Evolutionary conservation across 2,797 vertebrate genomes (phyloP).

Genomic region (Siniperca scherzeri): DNA sequence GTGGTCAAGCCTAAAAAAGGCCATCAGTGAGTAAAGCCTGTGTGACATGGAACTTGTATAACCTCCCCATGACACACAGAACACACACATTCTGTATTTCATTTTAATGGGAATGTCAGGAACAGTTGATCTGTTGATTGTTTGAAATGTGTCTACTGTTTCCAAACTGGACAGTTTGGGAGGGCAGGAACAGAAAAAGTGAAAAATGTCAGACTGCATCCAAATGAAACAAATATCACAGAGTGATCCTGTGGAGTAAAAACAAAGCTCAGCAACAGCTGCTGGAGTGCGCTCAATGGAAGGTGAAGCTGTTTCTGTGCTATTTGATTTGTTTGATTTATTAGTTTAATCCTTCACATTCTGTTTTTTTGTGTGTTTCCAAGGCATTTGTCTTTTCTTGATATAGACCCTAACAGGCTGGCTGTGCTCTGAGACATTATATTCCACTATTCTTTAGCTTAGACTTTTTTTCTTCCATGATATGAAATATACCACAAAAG

Average conservation of each 20-base stretch:
- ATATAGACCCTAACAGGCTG: slow-evolving; percentile 6
- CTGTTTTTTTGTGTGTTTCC: slow-evolving; percentile 6
- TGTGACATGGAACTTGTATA: slow-evolving; percentile 28
- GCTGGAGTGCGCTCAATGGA: slow-evolving; percentile 22
- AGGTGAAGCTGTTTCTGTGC: slow-evolving; percentile 17
- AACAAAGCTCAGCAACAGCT: slow-evolving; percentile 49
- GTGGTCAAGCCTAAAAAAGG: neutral
- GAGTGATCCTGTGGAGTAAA: slow-evolving; percentile 32
- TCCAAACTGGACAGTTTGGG: slow-evolving; percentile 42
- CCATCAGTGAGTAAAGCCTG: slow-evolving; percentile 1
- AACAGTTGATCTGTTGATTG: slow-evolving; percentile 64
- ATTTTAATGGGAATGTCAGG: slow-evolving; percentile 45
- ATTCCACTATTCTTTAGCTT: slow-evolving; percentile 5
- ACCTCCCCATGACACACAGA: slow-evolving; percentile 26
- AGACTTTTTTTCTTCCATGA: neutral
- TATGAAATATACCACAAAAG: neutral
- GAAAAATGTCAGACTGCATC: slow-evolving; percentile 70
- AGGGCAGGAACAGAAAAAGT: slow-evolving; percentile 56
- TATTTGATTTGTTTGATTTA: slow-evolving; percentile 43
- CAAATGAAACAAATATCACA: slow-evolving; percentile 76
- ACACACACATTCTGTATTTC: slow-evolving; percentile 47
- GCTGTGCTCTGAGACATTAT: neutral
- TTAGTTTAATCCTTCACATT: slow-evolving; percentile 11
- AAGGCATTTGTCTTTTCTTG: slow-evolving; percentile 8
- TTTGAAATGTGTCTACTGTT: slow-evolving; percentile 57